Base-by-base conservation (phyloP, 1,140 invertebrate genomes). In the Centruroides vittatus region DNA sequence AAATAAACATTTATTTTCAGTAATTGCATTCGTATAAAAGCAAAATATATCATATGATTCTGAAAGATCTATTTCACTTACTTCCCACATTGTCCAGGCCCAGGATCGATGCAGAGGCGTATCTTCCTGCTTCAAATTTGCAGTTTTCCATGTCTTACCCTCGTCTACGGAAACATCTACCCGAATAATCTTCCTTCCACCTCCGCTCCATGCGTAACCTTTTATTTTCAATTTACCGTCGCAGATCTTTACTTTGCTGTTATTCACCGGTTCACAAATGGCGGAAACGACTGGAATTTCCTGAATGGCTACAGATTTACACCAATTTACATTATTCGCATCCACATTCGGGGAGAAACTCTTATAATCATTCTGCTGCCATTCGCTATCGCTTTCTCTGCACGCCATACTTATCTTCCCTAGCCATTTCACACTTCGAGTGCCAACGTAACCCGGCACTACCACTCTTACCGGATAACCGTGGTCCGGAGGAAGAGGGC, bases 281-380 rank as follows among this genome's bases (percentile, higher is more conserved):
- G 91, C 93, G 5, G 93, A 96, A 50, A 88, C 90, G 0, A 99
- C 89, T 4, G 95, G 94, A 72, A 95, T 80, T 64, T 94, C 88
- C 77, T 96, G 89, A 59, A 98, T 94, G 3, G 95, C 85, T 35
- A 88, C 88, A n/a, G n/a, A n/a, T n/a, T n/a, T n/a, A n/a, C n/a
- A n/a, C n/a, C n/a, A n/a, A n/a, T n/a, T n/a, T 5, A 88, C 81
- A 66, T 80, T 83, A 12, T 78, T 80, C 72, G 92, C 98, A 76
- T 98, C 89, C 1, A 84, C 81, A 58, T 82, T 87, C 1, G 94
- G 87, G 67, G 88, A 88, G 74, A 98, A 97, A 5, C 87, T 82
- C 75, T 96, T 94, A 72, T 98, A 99, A 75, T 99, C 96, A 63
- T 88, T 87, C 71, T 88, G 85, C 73, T 99, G 96, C 90, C 93